Evolutionary conservation across 2,797 vertebrate genomes (phyloP).

Genomic region (Anguilla anguilla): DNA sequence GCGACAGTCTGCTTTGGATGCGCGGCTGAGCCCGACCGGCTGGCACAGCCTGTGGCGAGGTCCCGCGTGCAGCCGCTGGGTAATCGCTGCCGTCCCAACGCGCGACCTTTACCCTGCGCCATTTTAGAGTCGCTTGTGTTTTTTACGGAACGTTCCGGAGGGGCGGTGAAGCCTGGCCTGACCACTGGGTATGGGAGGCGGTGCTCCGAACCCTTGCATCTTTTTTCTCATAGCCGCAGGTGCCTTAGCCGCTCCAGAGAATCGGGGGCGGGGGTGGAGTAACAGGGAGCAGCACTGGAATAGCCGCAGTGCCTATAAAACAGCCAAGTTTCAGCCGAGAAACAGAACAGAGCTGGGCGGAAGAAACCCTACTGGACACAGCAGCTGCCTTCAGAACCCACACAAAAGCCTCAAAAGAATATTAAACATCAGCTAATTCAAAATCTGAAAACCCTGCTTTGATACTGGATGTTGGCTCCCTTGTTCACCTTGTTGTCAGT

Average conservation of each 20-base stretch:
- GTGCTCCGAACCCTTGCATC: neutral
- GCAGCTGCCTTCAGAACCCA: neutral
- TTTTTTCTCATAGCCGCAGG: neutral
- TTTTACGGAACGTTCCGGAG: conserved; percentile 2
- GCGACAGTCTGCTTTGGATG: neutral
- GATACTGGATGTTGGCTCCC: neutral
- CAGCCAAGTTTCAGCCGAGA: neutral
- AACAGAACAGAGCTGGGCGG: neutral
- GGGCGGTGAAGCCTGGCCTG: neutral
- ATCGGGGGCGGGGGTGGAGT: neutral
- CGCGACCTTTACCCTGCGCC: conserved; percentile 50
- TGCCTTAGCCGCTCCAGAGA: neutral
- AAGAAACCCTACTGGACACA: neutral
- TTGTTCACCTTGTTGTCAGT: neutral
- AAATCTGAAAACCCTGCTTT: neutral
- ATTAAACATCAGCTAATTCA: neutral
- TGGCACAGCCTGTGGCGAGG: conserved; percentile 1
- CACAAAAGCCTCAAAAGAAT: neutral
- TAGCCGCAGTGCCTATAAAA: neutral
- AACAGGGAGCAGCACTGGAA: neutral
- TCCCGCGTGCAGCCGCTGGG: conserved; percentile 24
- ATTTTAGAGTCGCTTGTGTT: conserved; percentile 46
- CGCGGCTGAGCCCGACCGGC: conserved; percentile 27
- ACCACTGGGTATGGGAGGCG: neutral
- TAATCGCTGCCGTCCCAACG: conserved; percentile 35